Conservation (phyloP, 35 echinoderm and acorn worm genomes). For the Apostichopus californicus region DNA sequence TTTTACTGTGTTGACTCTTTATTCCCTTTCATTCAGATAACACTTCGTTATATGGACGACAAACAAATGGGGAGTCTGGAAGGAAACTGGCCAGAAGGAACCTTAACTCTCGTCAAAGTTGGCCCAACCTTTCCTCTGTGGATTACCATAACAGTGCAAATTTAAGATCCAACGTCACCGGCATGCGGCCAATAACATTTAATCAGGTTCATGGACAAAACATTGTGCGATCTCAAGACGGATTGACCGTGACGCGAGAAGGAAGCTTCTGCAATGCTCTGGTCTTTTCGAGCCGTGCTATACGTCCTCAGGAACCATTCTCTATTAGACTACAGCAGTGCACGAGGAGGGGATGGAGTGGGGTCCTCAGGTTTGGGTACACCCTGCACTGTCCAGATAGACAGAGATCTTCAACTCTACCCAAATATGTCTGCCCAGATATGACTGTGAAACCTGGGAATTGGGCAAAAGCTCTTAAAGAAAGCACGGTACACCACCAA, state of each 20-base stretch:
- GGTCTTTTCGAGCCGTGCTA: slow-evolving; percentile 80
- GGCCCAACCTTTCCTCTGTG: slow-evolving; percentile 18
- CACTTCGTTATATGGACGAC: slow-evolving; percentile 15
- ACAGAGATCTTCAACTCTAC: slow-evolving; percentile 53
- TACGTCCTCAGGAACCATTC: slow-evolving; percentile 64
- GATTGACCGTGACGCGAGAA: slow-evolving; percentile 27
- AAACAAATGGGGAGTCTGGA: not conserved
- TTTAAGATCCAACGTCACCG: slow-evolving; percentile 21
- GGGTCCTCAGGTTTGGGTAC: slow-evolving; percentile 92
- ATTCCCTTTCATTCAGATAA: not conserved
- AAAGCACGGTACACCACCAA: slow-evolving; percentile 72
- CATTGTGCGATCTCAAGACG: slow-evolving; percentile 76
- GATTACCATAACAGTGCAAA: slow-evolving; percentile 50
- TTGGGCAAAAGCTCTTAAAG: slow-evolving; percentile 94
- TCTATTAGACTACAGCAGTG: slow-evolving; percentile 77
- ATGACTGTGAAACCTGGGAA: slow-evolving; percentile 87
- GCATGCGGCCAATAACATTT: slow-evolving; percentile 63
- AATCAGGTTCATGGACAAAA: slow-evolving; percentile 87
- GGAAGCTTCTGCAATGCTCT: slow-evolving; percentile 97
- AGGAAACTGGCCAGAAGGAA: slow-evolving; percentile 35
- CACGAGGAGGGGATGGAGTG: slow-evolving; percentile 87
- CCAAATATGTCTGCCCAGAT: slow-evolving; percentile 96
- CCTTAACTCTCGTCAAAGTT: slow-evolving; percentile 26
- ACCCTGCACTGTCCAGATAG: slow-evolving; percentile 73
- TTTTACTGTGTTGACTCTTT: no score